Evolutionary conservation across 2,888 invertebrate genomes (phyloP).

Genomic region (Ferrisia virgata): DNA sequence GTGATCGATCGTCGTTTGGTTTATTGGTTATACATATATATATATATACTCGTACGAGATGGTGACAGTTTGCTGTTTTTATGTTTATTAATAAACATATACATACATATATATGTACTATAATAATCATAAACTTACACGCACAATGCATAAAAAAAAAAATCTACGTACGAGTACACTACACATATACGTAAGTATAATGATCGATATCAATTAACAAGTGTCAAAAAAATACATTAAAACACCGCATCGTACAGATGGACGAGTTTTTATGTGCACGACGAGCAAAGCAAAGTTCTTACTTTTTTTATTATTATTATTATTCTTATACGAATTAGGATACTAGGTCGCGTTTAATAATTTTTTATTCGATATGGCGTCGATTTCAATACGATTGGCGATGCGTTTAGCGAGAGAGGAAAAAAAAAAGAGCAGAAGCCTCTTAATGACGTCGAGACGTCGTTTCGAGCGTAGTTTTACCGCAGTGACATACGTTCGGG

Average conservation of each 20-base stretch:
- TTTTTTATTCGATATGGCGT: neutral
- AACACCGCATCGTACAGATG: neutral
- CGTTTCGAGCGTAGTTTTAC: neutral
- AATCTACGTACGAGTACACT: too few relatives aligned
- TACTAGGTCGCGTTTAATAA: neutral
- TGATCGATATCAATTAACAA: conserved; percentile 25
- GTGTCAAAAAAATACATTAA: neutral
- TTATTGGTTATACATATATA: too few relatives aligned
- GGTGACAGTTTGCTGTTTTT: too few relatives aligned
- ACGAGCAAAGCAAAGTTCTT: neutral
- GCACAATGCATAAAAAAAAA: too few relatives aligned
- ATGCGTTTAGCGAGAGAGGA: neutral
- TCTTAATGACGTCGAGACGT: neutral
- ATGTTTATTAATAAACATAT: neutral
- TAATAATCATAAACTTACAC: neutral
- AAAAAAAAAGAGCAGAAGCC: neutral
- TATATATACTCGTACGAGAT: too few relatives aligned
- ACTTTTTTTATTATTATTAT: neutral
- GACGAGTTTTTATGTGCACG: neutral
- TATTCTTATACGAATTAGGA: conserved; percentile 12
- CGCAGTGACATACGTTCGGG: neutral
- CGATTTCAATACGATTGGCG: neutral
- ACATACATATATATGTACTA: too few relatives aligned
- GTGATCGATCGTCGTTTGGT: neutral
- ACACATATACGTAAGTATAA: too few relatives aligned